Conservation (phyloP, 2,113 vertebrate genomes). For the Mustelus asterias region DNA sequence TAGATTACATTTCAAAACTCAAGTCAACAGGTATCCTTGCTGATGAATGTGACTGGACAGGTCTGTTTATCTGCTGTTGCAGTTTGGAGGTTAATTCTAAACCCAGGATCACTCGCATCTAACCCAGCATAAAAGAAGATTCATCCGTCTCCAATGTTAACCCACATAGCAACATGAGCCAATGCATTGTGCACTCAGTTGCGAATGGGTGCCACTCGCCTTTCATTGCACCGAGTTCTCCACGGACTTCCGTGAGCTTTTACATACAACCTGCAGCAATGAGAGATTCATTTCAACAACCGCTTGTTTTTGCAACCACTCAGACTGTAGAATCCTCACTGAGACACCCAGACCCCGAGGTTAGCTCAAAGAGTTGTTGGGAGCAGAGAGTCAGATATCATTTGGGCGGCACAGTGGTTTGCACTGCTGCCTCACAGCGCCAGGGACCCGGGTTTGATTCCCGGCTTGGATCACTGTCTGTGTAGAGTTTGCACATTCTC, state of each 20-base stretch:
- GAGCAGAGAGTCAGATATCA: not conserved
- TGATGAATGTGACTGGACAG: not conserved
- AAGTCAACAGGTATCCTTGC: not conserved
- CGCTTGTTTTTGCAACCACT: too few species aligned
- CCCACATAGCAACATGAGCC: too few species aligned
- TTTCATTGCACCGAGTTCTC: too few species aligned
- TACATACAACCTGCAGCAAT: too few species aligned
- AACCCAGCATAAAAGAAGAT: not conserved
- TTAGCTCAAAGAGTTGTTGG: not conserved
- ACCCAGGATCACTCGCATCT: not conserved
- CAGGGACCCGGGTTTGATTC: too few species aligned
- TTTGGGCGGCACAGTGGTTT: not conserved
- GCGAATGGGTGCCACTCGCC: too few species aligned
- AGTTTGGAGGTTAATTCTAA: not conserved
- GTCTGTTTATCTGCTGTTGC: not conserved
- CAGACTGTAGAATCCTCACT: too few species aligned
- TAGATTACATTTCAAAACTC: not conserved
- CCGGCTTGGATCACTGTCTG: too few species aligned
- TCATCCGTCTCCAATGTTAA: not conserved
- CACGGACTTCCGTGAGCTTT: too few species aligned
- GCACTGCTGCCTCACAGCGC: too few species aligned
- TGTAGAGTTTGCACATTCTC: too few species aligned
- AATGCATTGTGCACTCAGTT: too few species aligned
- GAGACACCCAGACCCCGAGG: not conserved
- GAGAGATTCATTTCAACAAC: not conserved